Conservation (phyloP, 92 coral and sea anemone species). For the Chrysogorgia sp. region DNA sequence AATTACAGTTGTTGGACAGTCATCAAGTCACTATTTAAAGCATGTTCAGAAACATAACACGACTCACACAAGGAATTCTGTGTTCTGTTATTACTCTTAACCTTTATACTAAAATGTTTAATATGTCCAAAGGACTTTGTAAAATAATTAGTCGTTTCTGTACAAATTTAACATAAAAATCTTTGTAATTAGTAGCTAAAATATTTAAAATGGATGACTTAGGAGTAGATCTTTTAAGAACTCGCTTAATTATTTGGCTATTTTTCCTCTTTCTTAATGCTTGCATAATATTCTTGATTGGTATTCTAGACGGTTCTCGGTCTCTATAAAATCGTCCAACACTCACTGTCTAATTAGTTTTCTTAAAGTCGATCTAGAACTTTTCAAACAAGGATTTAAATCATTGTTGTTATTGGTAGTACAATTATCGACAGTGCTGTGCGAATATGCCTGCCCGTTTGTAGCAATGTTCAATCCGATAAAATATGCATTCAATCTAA, state of each 20-base stretch:
- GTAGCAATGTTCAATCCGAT: no score
- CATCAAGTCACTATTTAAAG: not conserved
- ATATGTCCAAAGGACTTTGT: slow-evolving; percentile 5
- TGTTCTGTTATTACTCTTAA: no score
- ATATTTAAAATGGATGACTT: slow-evolving; percentile 37
- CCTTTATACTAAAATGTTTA: not conserved
- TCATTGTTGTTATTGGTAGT: slow-evolving; percentile 5
- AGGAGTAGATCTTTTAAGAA: slow-evolving; percentile 49
- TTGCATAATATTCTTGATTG: slow-evolving; percentile 47
- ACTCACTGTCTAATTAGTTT: slow-evolving; percentile 33
- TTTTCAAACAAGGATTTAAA: not conserved
- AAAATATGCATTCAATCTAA: no score
- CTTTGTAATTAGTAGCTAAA: slow-evolving; percentile 40
- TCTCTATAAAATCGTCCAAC: slow-evolving; percentile 41
- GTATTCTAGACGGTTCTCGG: slow-evolving; percentile 65
- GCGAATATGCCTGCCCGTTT: no score
- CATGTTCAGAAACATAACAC: not conserved
- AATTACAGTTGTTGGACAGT: not conserved
- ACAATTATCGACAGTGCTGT: no score
- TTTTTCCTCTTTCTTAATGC: slow-evolving; percentile 49
- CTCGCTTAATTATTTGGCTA: slow-evolving; percentile 30
- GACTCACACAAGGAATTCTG: no score
- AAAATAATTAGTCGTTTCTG: slow-evolving; percentile 43
- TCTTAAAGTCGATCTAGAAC: slow-evolving; percentile 23
- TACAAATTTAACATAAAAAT: slow-evolving; percentile 42